Evolutionary conservation across 2,888 invertebrate species (phyloP).

Genomic region (Caenorhabditis panamensis): DNA sequence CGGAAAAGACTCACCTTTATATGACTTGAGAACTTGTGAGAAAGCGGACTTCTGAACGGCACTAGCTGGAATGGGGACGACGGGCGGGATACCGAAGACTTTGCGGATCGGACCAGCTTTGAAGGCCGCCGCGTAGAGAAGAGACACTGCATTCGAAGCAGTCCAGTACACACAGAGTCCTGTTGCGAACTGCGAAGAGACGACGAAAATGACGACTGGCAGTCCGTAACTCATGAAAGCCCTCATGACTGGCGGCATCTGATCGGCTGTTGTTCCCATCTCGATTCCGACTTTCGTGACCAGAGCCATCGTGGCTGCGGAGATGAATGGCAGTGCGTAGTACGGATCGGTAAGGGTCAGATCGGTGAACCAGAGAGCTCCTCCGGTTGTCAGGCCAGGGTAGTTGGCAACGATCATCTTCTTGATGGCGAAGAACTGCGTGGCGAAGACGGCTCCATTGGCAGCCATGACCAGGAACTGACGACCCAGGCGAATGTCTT

Average conservation of each 20-base stretch:
- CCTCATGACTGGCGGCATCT: constrained; percentile 75
- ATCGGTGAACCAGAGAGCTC: constrained; percentile 93
- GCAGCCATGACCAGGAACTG: constrained; percentile 76
- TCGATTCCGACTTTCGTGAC: constrained; percentile 86
- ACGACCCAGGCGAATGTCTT: constrained; percentile 75
- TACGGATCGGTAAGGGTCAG: constrained; percentile 92
- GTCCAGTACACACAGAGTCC: constrained; percentile 80
- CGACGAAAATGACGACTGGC: constrained; percentile 73
- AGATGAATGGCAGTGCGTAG: constrained; percentile 90
- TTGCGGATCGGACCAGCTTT: constrained; percentile 70
- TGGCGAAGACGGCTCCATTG: constrained; percentile 90
- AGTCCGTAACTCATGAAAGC: constrained; percentile 76
- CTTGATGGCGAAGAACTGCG: constrained; percentile 91
- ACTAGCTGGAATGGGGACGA: constrained; percentile 56
- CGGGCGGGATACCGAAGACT: constrained; percentile 66
- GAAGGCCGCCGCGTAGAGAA: constrained; percentile 76
- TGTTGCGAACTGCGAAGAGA: constrained; percentile 75
- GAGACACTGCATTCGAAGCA: constrained; percentile 76
- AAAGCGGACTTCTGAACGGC: constrained; percentile 46
- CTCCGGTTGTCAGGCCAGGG: constrained; percentile 91
- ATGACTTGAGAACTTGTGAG: constrained; percentile 60
- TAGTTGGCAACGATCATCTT: constrained; percentile 92
- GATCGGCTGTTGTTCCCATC: constrained; percentile 72
- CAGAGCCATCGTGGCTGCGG: constrained; percentile 88
- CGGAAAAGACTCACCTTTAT: constrained; percentile 59